Evolutionary conservation across 2,113 vertebrate genomes (phyloP).

Genomic region (Sander lucioperca): DNA sequence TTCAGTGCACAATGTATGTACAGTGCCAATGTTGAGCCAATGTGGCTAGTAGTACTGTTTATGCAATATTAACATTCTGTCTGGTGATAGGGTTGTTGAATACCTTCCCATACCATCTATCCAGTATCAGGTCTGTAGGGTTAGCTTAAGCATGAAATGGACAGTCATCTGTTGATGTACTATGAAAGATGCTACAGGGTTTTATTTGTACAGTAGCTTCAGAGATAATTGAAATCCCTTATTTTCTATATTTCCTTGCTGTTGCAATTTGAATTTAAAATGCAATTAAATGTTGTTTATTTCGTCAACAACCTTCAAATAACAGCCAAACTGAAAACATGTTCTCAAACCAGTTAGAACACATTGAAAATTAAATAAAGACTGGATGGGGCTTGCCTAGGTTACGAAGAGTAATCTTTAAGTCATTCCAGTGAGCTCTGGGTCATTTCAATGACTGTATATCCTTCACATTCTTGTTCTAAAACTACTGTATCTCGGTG

Average conservation of each 20-base stretch:
- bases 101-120: background rate
- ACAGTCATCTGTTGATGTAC: background rate
- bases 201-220: background rate
- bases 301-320: slow-evolving; percentile 26
- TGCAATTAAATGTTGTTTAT: background rate
- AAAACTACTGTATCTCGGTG: background rate
- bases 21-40: background rate
- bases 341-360: slow-evolving; percentile 10
- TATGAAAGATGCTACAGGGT: background rate
- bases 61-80: background rate
- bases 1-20: background rate
- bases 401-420: background rate
- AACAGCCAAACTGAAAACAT: slow-evolving; percentile 23
- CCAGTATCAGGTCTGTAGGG: background rate
- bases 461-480: no score
- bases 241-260: background rate
- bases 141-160: background rate
- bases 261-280: background rate
- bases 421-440: background rate
- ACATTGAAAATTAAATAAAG: slow-evolving; percentile 3
- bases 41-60: background rate
- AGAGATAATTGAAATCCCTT: background rate
- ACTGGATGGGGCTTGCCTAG: background rate
- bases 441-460: no score
- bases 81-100: background rate